These are phyloP conservation scores for Xyrichtys novacula DNA, from an alignment of 2,797 vertebrate genomes.

Conservation along the genomic window DNA sequence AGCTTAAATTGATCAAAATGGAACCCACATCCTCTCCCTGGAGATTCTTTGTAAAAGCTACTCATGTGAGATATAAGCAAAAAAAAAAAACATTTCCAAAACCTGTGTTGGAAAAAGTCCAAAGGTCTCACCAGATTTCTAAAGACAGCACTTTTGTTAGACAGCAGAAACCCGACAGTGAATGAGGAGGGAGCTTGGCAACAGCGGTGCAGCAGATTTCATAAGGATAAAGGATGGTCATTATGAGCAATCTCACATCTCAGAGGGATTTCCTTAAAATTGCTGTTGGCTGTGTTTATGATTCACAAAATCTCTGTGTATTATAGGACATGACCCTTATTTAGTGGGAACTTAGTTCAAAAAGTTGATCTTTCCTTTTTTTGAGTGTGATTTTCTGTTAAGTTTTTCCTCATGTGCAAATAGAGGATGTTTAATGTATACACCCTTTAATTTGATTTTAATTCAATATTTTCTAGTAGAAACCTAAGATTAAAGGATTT, in stretches of 20 bases:
- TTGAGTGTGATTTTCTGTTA: too few species aligned
- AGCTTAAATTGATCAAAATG: conserved; percentile 41
- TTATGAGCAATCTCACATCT: conserved; percentile 47
- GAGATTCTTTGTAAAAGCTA: conserved; percentile 36
- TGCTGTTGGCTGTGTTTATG: conserved; percentile 26
- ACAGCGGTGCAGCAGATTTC: conserved; percentile 44
- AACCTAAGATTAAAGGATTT: too few species aligned
- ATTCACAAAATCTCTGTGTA: not conserved
- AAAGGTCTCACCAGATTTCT: conserved; percentile 64
- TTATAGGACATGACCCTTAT: not conserved
- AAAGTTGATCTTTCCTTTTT: too few species aligned
- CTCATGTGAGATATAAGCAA: conserved; percentile 32
- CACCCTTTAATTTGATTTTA: too few species aligned
- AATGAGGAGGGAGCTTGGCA: conserved; percentile 63
- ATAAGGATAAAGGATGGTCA: conserved; percentile 60
- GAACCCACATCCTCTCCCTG: conserved; percentile 44
- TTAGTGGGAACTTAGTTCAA: too few species aligned
- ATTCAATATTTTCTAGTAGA: too few species aligned
- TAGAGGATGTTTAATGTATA: too few species aligned
- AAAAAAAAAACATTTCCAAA: conserved; percentile 58
- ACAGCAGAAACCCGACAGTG: conserved; percentile 49
- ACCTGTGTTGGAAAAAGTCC: conserved; percentile 44
- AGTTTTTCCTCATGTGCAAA: too few species aligned
- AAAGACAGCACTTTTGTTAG: conserved; percentile 53
- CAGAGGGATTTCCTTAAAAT: conserved; percentile 39